These are phyloP conservation scores for Drosophila mayri DNA, from an alignment of 1,140 invertebrate genomes.

Conservation along the genomic window DNA sequence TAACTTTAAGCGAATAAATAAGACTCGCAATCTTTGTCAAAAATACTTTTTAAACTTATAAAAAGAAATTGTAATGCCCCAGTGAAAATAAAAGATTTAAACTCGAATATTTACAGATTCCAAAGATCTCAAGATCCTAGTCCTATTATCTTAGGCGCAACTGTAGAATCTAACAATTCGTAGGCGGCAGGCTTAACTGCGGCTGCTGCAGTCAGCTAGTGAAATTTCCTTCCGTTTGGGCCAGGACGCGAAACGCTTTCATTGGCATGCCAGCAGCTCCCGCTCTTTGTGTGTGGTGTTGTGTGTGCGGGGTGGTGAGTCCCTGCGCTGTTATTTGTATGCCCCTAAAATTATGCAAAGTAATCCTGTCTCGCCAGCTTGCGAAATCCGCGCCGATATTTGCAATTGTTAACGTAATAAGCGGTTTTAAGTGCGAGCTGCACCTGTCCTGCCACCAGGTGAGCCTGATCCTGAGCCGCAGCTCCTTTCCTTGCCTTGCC, in stretches of 20 bases:
- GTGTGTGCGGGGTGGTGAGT: slow-evolving; percentile 23
- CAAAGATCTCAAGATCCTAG: background rate
- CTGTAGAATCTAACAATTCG: slow-evolving; percentile 32
- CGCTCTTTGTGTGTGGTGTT: slow-evolving; percentile 7
- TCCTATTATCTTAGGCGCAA: background rate
- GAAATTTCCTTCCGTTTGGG: slow-evolving; percentile 82
- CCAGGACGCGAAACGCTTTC: slow-evolving; percentile 58
- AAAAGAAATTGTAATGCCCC: no score
- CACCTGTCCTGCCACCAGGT: slow-evolving; percentile 47
- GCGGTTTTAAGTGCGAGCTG: slow-evolving; percentile 74
- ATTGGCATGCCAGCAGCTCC: slow-evolving; percentile 58
- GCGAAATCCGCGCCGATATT: slow-evolving; percentile 71
- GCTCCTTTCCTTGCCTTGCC: background rate
- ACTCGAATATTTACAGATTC: background rate
- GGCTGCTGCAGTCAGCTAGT: slow-evolving; percentile 80
- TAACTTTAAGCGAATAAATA: no score
- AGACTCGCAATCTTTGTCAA: background rate
- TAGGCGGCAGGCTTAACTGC: slow-evolving; percentile 35
- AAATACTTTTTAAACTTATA: no score
- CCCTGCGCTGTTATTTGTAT: slow-evolving; percentile 75
- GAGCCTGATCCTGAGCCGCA: background rate
- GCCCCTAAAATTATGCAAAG: slow-evolving; percentile 82
- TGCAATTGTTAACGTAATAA: slow-evolving; percentile 83
- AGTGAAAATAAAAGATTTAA: no score
- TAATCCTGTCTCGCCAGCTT: slow-evolving; percentile 66